Base-by-base conservation (phyloP, 2,888 invertebrate species). In the Ethmia dodecea region DNA sequence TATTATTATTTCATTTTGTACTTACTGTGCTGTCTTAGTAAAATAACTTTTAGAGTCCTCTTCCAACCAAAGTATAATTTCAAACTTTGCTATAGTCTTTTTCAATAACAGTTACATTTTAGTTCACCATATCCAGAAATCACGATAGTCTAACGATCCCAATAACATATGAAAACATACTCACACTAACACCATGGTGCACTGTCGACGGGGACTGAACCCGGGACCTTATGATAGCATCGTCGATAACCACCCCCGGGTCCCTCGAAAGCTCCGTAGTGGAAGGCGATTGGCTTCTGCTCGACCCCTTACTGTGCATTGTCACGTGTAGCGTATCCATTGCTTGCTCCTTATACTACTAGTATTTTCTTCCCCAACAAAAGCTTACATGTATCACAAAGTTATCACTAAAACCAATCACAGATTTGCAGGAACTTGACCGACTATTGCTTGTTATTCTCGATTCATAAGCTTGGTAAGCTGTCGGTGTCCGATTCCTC, bases 221-320 rank as follows among this genome's bases (percentile, higher is more conserved):
- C 47, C 86, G 55, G 40, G 83, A 83, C 34, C 79, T 62, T 57
- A 84, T 83, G 60, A 83, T 70, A 15, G 64, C 68, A 51, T 83
- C 83, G 47, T 83, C 84, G 4, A 76, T 77, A 45, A 79, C 68
- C 45, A 80, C 68, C 44, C 71, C 69, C 27, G 79, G 75, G 40
- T 83, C 84, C 44, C 76, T 42, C 55, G 84, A 54, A 77, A 86
- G 55, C 53, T 89, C 86, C n/a, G 71, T 69, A 1, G 79, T 65
- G 5, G 81, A 79, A 38, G 90, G 90, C 22, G 90, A 90, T 55
- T 90, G 88, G 57, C 90, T 90, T 37, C 90, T 70, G 50, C 90
- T 90, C 26, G 90, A 89, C 28, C 87, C 88, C 69, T 90, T 90
- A 52, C 81, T 84, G 65, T 88, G 89, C 33, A 72, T 83, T 47